These are phyloP conservation scores for Pelecanoides urinatrix DNA, from an alignment of 2,113 vertebrate species.

Conservation along the genomic window DNA sequence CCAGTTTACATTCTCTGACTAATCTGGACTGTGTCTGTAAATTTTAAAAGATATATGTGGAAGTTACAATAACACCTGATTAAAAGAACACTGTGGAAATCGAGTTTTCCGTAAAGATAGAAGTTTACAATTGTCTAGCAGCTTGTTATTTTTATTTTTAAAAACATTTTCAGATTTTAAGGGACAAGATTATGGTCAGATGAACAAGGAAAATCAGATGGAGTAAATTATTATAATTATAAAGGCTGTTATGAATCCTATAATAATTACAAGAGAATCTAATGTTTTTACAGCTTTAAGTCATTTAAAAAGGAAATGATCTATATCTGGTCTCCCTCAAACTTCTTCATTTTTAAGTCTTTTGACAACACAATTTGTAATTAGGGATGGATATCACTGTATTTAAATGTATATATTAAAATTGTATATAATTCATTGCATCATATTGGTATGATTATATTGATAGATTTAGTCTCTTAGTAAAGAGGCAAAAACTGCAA, in stretches of 20 bases:
- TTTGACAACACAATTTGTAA: neutral
- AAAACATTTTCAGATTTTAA: neutral
- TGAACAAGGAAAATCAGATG: neutral
- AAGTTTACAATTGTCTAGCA: neutral
- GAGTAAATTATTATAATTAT: neutral
- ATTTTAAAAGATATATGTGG: neutral
- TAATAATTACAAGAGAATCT: neutral
- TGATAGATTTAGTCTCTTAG: neutral
- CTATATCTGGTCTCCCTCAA: neutral
- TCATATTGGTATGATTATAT: neutral
- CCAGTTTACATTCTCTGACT: neutral
- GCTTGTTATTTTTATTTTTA: neutral
- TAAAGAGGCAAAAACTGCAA: neutral
- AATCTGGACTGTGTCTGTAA: neutral
- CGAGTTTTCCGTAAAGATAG: neutral
- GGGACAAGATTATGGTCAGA: neutral
- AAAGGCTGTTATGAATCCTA: neutral
- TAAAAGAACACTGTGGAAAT: neutral
- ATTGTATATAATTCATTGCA: neutral
- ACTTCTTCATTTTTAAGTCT: neutral
- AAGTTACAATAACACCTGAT: neutral
- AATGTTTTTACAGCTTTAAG: neutral
- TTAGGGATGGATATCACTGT: neutral
- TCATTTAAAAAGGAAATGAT: neutral
- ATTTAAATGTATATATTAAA: neutral